Conservation (phyloP, 2,113 vertebrate genomes). For the Irena cyanogastra region DNA sequence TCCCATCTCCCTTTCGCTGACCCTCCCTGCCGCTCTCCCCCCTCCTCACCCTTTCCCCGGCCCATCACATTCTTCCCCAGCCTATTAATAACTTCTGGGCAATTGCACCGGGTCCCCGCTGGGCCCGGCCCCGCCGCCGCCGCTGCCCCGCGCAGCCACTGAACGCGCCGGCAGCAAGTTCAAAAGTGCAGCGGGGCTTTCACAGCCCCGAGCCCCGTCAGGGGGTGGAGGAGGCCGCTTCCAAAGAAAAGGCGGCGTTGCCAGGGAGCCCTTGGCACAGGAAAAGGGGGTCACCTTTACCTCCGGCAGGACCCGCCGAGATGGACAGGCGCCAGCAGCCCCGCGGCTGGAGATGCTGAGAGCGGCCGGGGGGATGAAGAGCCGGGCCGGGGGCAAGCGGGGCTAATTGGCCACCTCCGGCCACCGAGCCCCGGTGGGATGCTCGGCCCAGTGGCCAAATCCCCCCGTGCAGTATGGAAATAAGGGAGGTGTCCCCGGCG, state of each 20-base stretch:
- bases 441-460: not conserved
- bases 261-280: constrained; percentile 56
- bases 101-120: constrained; percentile 60
- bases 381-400: not conserved
- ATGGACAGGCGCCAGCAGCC: constrained; percentile 13
- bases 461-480: not conserved
- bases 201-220: constrained; percentile 26
- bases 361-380: not conserved
- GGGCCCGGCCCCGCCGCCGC: constrained; percentile 18
- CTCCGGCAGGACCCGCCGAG: not conserved
- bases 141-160: constrained; percentile 30
- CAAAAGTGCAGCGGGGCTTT: constrained; percentile 62
- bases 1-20: not conserved
- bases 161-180: constrained; percentile 53
- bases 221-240: constrained; percentile 49
- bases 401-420: not conserved
- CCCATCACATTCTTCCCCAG: constrained; percentile 55
- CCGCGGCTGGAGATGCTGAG: not conserved
- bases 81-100: constrained; percentile 69
- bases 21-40: not conserved
- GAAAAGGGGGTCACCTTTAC: constrained; percentile 53
- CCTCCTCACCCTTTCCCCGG: not conserved
- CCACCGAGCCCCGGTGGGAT: not conserved
- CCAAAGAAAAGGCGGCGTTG: constrained; percentile 45
- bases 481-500: constrained; percentile 33